Evolutionary conservation across 2,797 vertebrate genomes (phyloP), one percentile per base, ranked within the genome.

Genomic region (Garrulus glandarius): DNA sequence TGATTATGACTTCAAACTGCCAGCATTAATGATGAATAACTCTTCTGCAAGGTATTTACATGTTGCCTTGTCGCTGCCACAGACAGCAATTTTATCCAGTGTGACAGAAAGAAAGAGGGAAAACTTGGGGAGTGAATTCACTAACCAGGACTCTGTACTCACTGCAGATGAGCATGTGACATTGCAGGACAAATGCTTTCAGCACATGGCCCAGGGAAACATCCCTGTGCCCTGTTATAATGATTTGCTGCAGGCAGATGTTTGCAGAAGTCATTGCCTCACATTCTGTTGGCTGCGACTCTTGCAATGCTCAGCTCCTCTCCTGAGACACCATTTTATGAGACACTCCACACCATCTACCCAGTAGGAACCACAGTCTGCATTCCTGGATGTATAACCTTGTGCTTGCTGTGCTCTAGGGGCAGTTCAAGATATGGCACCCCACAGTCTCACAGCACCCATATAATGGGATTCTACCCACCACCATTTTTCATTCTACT

Each of bases 351-450:
- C 23, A 20, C 13, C 34, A 26, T 3, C 6, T 19, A n/a, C 15
- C 11, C 56, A 36, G 17, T 1, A 2, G 52, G 47, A 81, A 1
- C 8, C 10, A 32, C 0, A 1, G 3, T 15, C 12, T 39, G 27
- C 13, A 3, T 17, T 78, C 14, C 39, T 56, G 30, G 56, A 8
- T 21, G 24, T 6, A 13, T 5, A 50, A 22, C 21, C 32, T 37
- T 30, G 34, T 30, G 15, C 15, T 63, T 36, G 16, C 56, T 27
- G 1, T 43, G 60, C 43, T 88, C 1, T 9, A 61, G n/a, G 19
- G 16, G 12, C 37, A 34, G 10, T 6, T 61, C 41, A 76, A 47
- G 21, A 20, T 49, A 26, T 8, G 8, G 26, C 21, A 72, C 6
- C 5, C 23, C 23, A 21, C 19, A 46, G 13, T 23, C 30, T 61